Evolutionary conservation across 2,113 vertebrate species (phyloP), one percentile per base, ranked within the genome.

Genomic region (Tragelaphus imberbis): DNA sequence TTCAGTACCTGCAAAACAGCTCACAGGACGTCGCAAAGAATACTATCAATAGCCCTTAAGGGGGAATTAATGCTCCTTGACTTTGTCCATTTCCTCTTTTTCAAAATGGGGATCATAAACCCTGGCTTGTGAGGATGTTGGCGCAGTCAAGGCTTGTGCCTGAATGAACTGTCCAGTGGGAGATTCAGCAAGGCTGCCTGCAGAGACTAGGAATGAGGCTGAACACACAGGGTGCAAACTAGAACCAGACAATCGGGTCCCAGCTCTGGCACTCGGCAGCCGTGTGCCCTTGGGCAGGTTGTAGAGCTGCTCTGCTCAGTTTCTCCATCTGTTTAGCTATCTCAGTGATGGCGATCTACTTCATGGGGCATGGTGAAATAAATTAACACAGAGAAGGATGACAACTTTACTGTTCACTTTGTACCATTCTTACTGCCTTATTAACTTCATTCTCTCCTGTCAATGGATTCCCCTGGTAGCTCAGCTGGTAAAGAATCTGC

Each of bases 241-340:
- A 0, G 51, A 63, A 79, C 19, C n/a, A 36, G 14, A 33, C 3
- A 1, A 3, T 28, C 65, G 33, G 25, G 87, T 47, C 58, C 68
- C 7, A 13, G 49, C 6, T 33, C 71, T 16, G 9, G 30, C 40
- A 7, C 7, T 3, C 0, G 25, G 63, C 3, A 10, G 30, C 36
- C 6, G 2, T 8, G 49, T 25, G 58, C 58, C 75, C 93, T 25
- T 1, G 1, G 58, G 47, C 30, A n/a, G 28, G 47, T 40, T 40
- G 61, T 79, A 12, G 3, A 68, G 28, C 9, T 63, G 47, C 33
- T 36, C 36, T 5, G 30, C 51, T 59, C 49, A 19, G 19, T 44
- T 10, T 23, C 71, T 21, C 30, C 68, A 61, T 44, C 86, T n/a
- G 51, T 12, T n/a, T 40, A 88, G 11, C 25, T 3, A 23, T 16